A percentile compares a stretch with the other conserved stretches of the same genome.
Evolutionary conservation across 64 coral and sea anemone species (phyloP).

Genomic region (Porites australiensis): DNA sequence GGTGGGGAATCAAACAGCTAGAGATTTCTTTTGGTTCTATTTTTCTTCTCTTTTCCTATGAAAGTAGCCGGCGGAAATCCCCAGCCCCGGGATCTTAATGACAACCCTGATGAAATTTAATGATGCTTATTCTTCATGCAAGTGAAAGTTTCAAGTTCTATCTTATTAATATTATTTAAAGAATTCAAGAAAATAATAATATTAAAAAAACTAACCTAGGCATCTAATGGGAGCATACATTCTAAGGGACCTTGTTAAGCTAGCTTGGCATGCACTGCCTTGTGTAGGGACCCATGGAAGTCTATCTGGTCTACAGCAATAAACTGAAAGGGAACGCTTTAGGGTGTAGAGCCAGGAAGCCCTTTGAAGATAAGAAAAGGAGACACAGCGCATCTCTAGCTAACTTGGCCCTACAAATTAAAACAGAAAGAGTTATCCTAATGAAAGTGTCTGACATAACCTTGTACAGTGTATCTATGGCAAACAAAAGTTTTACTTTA

Average conservation of each 20-base stretch:
- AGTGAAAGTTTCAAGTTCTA: background rate
- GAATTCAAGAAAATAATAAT: background rate
- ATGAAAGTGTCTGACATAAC: background rate
- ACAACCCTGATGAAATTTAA: too few species aligned
- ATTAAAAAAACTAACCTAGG: conserved; percentile 64
- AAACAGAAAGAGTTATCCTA: background rate
- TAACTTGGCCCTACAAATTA: conserved; percentile 32
- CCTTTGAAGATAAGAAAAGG: conserved; percentile 19
- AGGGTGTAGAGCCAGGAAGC: conserved; percentile 22
- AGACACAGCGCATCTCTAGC: conserved; percentile 37
- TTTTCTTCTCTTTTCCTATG: too few species aligned
- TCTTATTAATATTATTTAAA: background rate
- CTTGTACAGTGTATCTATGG: too few species aligned
- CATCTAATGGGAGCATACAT: conserved; percentile 45
- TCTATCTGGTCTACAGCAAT: conserved; percentile 10
- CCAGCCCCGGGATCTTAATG: too few species aligned
- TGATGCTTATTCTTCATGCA: too few species aligned
- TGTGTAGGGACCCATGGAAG: conserved; percentile 10
- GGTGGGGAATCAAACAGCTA: too few species aligned
- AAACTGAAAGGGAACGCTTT: conserved; percentile 17
- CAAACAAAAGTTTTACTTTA: too few species aligned
- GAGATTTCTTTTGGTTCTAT: too few species aligned
- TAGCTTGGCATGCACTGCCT: conserved; percentile 15
- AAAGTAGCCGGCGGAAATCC: too few species aligned
- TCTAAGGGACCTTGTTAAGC: conserved; percentile 51